Evolutionary conservation across 2,888 invertebrate genomes (phyloP), one percentile per base, ranked within the genome.

Genomic region (Synanthedon formicaeformis): DNA sequence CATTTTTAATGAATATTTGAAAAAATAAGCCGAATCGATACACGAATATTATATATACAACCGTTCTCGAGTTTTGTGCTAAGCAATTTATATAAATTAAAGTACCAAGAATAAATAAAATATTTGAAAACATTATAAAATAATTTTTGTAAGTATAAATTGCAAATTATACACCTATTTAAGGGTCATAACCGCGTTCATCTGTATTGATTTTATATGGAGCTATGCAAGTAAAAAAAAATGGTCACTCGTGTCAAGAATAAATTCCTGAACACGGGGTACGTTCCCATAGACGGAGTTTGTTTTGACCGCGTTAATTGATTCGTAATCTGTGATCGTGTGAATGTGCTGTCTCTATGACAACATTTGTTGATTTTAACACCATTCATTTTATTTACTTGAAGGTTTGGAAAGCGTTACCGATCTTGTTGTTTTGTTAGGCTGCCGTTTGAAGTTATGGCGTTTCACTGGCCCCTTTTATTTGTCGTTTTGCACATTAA

Each of bases 271-370:
- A 57, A 66, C 57, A 64, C 62, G 59, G 61, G 57, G 58, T 49
- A 51, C 41, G 68, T 67, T 81, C 79, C 75, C 80, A 78, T 68
- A 71, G 67, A 59, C 59, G 55, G 55, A 69, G 75, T 78, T 78
- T 73, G 72, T 64, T 75, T 63, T 71, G 66, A 57, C 64, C 67
- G 72, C 74, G 81, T 75, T 82, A 81, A 82, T 82, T 82, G 78
- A 71, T 66, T 64, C 69, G 66, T 78, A 75, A 79, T 80, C 73
- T 75, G 71, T 71, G 66, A 65, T 68, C 72, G 78, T 77, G 80
- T 78, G 79, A 79, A 78, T 73, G 67, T 61, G 55, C 34, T 34
- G 34, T 34, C 34, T 34, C 63, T 63, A 60, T 61, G 60, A 62
- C 60, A 61, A 59, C 56, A 60, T 61, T 61, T 61, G 58, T 58